Percentiles rank a stretch among this genome's conserved stretches.
These are phyloP conservation scores for Fulmarus glacialis DNA, from an alignment of 2,113 vertebrate species.

Conservation along the genomic window DNA sequence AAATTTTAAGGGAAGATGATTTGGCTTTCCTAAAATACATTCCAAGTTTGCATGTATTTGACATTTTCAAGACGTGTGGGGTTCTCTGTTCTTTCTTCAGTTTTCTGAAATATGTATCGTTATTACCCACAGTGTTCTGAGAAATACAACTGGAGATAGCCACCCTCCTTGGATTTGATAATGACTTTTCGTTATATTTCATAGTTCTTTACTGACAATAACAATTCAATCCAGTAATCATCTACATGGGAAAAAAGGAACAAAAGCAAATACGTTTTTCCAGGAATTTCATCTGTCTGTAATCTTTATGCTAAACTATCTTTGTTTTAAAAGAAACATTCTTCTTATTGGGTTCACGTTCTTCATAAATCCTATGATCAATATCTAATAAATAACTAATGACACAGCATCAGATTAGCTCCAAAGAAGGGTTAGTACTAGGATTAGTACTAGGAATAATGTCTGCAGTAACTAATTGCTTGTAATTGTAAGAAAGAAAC, in stretches of 20 bases:
- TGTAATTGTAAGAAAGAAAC: neutral
- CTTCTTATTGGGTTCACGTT: neutral
- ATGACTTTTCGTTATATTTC: neutral
- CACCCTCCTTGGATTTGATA: neutral
- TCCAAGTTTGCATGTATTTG: neutral
- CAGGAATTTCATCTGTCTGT: neutral
- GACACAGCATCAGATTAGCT: neutral
- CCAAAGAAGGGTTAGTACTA: neutral
- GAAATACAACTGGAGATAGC: neutral
- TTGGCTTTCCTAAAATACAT: neutral
- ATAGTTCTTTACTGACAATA: neutral
- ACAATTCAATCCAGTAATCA: neutral
- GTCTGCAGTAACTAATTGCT: neutral
- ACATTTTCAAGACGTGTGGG: neutral
- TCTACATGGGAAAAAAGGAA: neutral
- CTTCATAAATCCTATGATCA: neutral
- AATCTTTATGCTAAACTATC: neutral
- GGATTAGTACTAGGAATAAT: neutral
- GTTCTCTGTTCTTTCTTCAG: neutral
- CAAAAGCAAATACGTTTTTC: neutral
- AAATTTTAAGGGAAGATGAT: neutral
- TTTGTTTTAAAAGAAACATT: neutral
- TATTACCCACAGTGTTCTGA: neutral
- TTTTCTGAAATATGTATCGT: neutral
- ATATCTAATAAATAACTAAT: conserved; percentile 2